Conservation (phyloP, 2,888 invertebrate species). For the Melikaiella ostensackeni region DNA sequence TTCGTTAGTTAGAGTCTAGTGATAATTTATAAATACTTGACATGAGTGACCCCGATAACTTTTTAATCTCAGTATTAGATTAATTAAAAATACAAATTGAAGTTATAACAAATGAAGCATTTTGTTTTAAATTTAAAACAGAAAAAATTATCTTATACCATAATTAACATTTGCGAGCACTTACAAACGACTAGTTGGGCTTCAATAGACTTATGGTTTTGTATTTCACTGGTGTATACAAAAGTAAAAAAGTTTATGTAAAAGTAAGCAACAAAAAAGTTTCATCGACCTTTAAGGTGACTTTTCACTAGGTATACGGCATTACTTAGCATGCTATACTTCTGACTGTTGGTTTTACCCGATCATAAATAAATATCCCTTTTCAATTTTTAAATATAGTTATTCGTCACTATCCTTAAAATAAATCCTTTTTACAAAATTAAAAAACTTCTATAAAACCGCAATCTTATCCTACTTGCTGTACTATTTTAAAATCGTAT, state of each 20-base stretch:
- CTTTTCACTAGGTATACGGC: not conserved
- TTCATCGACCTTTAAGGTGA: not conserved
- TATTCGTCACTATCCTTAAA: not conserved
- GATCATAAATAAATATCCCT: too few relatives aligned
- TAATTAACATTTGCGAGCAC: not conserved
- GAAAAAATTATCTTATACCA: not conserved
- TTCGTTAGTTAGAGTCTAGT: not conserved
- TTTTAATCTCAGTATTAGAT: not conserved
- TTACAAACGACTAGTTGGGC: constrained; percentile 3
- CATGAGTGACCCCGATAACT: not conserved
- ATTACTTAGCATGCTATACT: too few relatives aligned
- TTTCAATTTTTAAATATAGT: too few relatives aligned
- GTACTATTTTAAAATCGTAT: not conserved
- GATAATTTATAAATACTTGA: not conserved
- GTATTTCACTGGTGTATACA: not conserved
- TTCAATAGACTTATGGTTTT: not conserved
- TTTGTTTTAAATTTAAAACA: not conserved
- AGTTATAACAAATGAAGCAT: not conserved
- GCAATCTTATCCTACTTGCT: not conserved
- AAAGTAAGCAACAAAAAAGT: not conserved
- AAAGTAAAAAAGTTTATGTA: constrained; percentile 4
- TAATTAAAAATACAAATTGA: not conserved
- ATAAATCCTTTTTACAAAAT: not conserved
- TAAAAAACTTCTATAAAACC: not conserved
- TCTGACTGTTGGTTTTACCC: too few relatives aligned